Percentiles rank a stretch among this genome's conserved stretches.
phyloP scores from a whole-genome alignment of 2,113 vertebrate genomes.

The Lates calcarifer region DNA sequence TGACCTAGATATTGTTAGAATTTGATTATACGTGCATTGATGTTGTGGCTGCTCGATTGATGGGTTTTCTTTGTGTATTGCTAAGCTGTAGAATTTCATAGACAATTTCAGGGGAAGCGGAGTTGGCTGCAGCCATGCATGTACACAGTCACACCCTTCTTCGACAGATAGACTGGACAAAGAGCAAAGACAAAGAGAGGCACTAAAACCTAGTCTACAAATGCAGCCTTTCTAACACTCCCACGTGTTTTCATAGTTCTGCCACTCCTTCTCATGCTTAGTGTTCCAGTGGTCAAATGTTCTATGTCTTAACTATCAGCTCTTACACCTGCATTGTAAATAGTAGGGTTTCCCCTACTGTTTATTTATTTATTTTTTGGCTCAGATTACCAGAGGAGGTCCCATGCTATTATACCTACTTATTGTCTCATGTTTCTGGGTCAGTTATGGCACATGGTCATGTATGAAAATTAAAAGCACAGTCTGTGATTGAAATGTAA shows the following conservation, averaged over 20 bases:
- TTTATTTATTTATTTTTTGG: not conserved
- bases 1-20: constrained; percentile 71
- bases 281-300: constrained; percentile 14
- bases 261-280: constrained; percentile 15
- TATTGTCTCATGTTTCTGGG: constrained; percentile 3
- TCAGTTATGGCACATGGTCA: not conserved
- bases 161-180: constrained; percentile 65
- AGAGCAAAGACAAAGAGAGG: constrained; percentile 71
- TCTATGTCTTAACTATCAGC: constrained; percentile 1
- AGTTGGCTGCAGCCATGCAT: constrained; percentile 67
- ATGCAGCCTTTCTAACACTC: constrained; percentile 35
- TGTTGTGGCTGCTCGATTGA: constrained; percentile 51
- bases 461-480: not conserved
- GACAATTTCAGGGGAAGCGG: constrained; percentile 41
- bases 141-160: constrained; percentile 68
- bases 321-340: not conserved
- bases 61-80: constrained; percentile 33
- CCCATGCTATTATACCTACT: not conserved
- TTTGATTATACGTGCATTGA: constrained; percentile 67
- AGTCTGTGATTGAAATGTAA: not conserved
- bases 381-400: constrained; percentile 27
- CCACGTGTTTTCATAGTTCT: constrained; percentile 48
- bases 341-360: not conserved
- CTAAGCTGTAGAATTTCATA: constrained; percentile 42
- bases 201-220: constrained; percentile 52